Evolutionary conservation across 2,113 vertebrate species (phyloP), one percentile per base, ranked within the genome.

Genomic region (Amazona guildingii): DNA sequence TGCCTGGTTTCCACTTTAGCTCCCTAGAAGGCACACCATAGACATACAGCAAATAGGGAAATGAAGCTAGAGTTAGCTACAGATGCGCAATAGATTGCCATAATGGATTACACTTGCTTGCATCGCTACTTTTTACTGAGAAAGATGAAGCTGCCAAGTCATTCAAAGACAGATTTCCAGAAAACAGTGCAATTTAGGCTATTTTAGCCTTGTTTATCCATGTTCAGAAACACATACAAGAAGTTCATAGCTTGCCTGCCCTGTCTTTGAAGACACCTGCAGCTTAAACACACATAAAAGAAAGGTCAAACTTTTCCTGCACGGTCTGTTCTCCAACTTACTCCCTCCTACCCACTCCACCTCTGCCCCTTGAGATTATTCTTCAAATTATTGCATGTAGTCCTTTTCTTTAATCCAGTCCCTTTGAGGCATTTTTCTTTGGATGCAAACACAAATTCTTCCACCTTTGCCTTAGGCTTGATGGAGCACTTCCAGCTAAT

Each of bases 41-140:
- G 84, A 69, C 33, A 41, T 4, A 37, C 11, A 78, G 33, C 1
- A 4, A 72, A 75, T 4, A 61, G 2, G 27, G 43, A 86, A 86
- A 72, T 1, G 1, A 78, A 84, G 18, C 6, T 63, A 80, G 37
- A 77, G 49, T 31, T 64, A 68, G 31, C 43, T 64, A 68, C 3
- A 81, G 35, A 33, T 61, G 29, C 29, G 86, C 18, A 29, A 35
- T 4, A 67, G 73, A 75, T 91, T 84, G 55, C 25, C 33, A 15
- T 63, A 89, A 91, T n/a, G 33, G 33, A 88, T 94, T 72, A 59
- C 9, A 33, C 83, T 93, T 95, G 31, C n/a, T 83, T 88, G 72
- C 72, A 43, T 55, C 51, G 13, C 80, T 94, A 49, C 72, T 49
- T 93, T 67, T 88, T 68, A 86, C 41, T 33, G 25, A 43, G 64